Evolutionary conservation across 2,888 invertebrate species (phyloP).

Genomic region (Zygogramma bicolorata): DNA sequence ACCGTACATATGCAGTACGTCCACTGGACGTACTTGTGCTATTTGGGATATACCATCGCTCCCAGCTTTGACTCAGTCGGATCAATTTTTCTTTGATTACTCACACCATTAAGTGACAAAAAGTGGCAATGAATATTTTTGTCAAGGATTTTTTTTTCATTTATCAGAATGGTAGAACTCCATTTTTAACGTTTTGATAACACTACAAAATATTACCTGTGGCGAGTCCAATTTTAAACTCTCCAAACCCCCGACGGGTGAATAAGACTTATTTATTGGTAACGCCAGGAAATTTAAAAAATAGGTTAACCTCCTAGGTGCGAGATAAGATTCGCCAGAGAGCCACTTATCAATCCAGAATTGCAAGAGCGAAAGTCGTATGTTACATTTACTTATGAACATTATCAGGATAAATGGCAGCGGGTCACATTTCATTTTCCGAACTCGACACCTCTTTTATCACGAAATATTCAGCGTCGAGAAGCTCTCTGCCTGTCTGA

Average conservation of each 20-base stretch:
- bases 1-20: too few species aligned
- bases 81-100: too few species aligned
- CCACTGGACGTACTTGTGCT: too few species aligned
- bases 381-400: conserved; percentile 45
- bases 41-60: too few species aligned
- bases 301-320: conserved; percentile 16
- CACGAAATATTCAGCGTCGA: conserved; percentile 24
- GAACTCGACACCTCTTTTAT: conserved; percentile 47
- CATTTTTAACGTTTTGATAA: too few species aligned
- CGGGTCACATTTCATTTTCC: conserved; percentile 48
- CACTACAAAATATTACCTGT: not conserved
- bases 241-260: conserved; percentile 5
- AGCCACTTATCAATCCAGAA: conserved; percentile 46
- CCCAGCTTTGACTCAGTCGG: too few species aligned
- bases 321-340: conserved; percentile 36
- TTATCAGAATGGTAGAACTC: too few species aligned
- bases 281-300: conserved; percentile 30
- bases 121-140: too few species aligned
- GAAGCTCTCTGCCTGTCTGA: not conserved
- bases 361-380: conserved; percentile 39
- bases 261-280: conserved; percentile 29
- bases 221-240: not conserved
- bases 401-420: conserved; percentile 49
- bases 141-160: too few species aligned
- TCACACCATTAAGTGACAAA: too few species aligned